Conservation (phyloP, 2,113 vertebrate species). For the Laterallus jamaicensis region DNA sequence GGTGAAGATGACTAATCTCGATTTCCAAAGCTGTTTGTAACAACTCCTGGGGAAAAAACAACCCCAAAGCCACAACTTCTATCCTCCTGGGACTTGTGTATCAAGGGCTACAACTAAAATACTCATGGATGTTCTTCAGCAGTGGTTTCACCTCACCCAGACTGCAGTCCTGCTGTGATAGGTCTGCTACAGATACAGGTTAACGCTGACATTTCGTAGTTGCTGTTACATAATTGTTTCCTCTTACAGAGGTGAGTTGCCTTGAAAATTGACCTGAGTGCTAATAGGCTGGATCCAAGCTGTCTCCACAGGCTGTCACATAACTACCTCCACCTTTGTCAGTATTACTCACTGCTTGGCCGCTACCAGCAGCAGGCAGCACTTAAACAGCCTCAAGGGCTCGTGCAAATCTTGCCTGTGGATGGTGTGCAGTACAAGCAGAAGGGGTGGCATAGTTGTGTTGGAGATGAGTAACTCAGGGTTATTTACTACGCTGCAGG, state of each 20-base stretch:
- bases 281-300: not conserved
- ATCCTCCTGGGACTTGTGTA: not conserved
- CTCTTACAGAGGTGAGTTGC: not conserved
- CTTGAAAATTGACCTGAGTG: not conserved
- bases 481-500: not conserved
- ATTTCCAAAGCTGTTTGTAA: slow-evolving; percentile 36
- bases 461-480: not conserved
- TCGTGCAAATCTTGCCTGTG: not conserved
- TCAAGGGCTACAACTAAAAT: not conserved
- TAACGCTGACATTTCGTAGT: not conserved
- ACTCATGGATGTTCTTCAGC: not conserved
- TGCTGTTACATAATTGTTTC: not conserved
- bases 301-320: not conserved
- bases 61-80: not conserved
- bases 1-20: slow-evolving; percentile 15
- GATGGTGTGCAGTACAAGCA: not conserved
- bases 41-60: not conserved
- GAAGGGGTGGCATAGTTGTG: not conserved
- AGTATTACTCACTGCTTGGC: not conserved
- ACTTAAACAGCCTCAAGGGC: not conserved
- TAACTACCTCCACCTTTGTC: not conserved
- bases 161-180: not conserved
- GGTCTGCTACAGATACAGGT: not conserved
- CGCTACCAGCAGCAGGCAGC: not conserved
- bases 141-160: not conserved